Percentiles rank a stretch among this genome's conserved stretches.
These are phyloP conservation scores for Strigamia maritima DNA, from an alignment of 2,888 invertebrate genomes.

Conservation along the genomic window DNA sequence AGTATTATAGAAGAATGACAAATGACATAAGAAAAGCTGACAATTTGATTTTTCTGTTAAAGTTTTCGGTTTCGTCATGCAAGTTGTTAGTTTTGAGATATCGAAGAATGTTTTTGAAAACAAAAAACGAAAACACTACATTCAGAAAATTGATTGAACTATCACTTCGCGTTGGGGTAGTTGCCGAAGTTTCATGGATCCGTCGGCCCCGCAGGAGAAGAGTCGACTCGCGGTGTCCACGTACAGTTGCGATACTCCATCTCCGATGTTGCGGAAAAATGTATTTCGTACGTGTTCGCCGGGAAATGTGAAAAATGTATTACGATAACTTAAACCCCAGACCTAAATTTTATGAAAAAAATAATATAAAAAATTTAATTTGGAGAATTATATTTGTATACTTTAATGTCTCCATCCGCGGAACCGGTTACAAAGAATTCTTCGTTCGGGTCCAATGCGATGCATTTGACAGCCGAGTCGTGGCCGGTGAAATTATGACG, in stretches of 20 bases:
- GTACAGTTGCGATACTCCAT: conserved; percentile 92
- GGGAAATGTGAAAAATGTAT: conserved; percentile 79
- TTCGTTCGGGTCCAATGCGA: conserved; percentile 90
- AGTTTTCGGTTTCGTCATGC: background rate
- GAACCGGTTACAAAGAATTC: conserved; percentile 93
- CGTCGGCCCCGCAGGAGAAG: conserved; percentile 98
- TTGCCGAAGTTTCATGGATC: conserved; percentile 94
- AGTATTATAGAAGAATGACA: conserved; percentile 9
- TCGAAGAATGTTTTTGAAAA: background rate
- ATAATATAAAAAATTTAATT: background rate
- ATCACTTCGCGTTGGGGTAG: conserved; percentile 66
- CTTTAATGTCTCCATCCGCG: conserved; percentile 59
- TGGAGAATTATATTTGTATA: conserved; percentile 43
- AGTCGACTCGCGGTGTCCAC: conserved; percentile 84
- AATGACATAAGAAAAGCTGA: conserved; percentile 31
- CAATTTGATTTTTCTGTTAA: background rate
- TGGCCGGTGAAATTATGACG: conserved; percentile 85
- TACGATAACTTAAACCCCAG: conserved; percentile 86
- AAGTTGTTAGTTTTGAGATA: background rate
- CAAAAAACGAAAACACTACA: background rate
- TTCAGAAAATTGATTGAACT: conserved; percentile 44
- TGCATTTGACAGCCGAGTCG: conserved; percentile 88
- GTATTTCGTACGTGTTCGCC: conserved; percentile 94
- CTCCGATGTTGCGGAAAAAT: conserved; percentile 95
- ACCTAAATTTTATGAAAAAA: conserved; percentile 62